These are phyloP conservation scores for Aspiorhynchus laticeps DNA, from an alignment of 2,113 vertebrate species.

Conservation along the genomic window DNA sequence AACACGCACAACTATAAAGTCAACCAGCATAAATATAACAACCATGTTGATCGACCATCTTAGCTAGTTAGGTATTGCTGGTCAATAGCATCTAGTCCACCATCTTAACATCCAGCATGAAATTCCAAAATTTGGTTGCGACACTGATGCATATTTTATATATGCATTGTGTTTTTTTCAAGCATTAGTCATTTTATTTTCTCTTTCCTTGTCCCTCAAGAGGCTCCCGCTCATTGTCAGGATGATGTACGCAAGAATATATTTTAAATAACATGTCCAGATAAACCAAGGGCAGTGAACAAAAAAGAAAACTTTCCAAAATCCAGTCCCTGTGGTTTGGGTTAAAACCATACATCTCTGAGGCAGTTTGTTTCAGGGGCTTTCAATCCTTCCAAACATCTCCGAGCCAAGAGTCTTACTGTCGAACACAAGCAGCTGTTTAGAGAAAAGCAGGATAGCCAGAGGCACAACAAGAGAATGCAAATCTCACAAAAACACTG, in stretches of 20 bases:
- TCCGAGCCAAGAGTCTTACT: slow-evolving; percentile 1
- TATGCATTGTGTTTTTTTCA: not conserved
- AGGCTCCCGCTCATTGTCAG: not conserved
- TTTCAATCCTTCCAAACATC: slow-evolving; percentile 14
- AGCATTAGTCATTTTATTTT: not conserved
- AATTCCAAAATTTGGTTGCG: not conserved
- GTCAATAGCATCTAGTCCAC: not conserved
- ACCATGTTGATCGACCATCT: no score
- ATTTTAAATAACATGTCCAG: slow-evolving; percentile 2
- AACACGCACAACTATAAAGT: no score
- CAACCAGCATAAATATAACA: no score
- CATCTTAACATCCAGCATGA: not conserved
- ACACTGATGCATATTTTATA: not conserved
- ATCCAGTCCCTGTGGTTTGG: slow-evolving; percentile 30
- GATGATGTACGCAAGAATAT: not conserved
- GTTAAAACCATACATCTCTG: not conserved
- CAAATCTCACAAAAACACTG: slow-evolving; percentile 47
- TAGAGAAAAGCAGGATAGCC: slow-evolving; percentile 46
- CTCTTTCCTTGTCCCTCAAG: not conserved
- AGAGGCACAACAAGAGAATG: slow-evolving; percentile 47
- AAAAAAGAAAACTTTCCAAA: not conserved
- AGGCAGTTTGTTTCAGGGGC: not conserved
- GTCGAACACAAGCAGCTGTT: slow-evolving; percentile 46
- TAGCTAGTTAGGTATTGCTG: not conserved
- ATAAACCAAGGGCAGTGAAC: not conserved